phyloP scores from a whole-genome alignment of 2,113 vertebrate species.

The Psilopogon haemacephalus region DNA sequence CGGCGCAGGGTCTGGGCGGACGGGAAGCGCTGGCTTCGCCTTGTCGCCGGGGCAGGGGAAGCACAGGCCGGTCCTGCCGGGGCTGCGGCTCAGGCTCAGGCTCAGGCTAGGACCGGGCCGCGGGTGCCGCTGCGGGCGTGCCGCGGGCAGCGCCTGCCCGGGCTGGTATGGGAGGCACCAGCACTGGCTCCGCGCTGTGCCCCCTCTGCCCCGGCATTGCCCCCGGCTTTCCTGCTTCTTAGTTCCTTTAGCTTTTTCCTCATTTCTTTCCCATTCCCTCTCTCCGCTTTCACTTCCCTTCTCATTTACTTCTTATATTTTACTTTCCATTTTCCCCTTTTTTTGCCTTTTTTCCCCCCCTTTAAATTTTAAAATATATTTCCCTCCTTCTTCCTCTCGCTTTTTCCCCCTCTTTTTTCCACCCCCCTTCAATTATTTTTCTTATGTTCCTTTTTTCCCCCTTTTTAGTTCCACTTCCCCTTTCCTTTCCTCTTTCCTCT shows the following conservation, averaged over 20 bases:
- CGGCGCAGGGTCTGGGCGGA: slow-evolving; percentile 40
- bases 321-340: no score
- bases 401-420: no score
- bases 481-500: not conserved
- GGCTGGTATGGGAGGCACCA: not conserved
- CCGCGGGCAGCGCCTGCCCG: no score
- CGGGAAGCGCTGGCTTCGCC: slow-evolving; percentile 75
- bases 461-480: accelerated
- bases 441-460: not conserved
- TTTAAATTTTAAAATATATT: no score
- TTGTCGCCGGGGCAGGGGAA: not conserved
- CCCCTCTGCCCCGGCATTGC: no score
- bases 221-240: not conserved
- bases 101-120: not conserved
- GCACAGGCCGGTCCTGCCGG: not conserved
- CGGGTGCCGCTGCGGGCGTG: not conserved
- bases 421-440: no score
- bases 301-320: not conserved
- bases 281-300: no score
- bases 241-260: no score
- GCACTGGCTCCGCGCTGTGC: not conserved
- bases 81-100: no score
- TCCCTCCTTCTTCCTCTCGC: not conserved
- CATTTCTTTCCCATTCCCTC: no score
- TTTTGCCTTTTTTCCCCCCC: no score